Evolutionary conservation across 2,797 vertebrate genomes (phyloP), one percentile per base, ranked within the genome.

Genomic region (Oreochromis mossambicus): DNA sequence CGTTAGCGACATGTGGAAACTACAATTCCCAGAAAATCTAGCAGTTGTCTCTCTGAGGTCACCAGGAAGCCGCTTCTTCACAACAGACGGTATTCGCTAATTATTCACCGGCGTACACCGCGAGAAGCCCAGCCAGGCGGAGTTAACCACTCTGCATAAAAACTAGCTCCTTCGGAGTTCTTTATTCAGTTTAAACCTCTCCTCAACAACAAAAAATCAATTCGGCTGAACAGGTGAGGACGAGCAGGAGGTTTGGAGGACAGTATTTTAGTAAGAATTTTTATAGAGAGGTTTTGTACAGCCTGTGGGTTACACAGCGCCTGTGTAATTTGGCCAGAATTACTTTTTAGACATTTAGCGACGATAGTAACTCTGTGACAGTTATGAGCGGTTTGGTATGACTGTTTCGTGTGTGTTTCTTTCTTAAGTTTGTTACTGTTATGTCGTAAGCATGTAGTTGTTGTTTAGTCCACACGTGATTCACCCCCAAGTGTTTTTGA

Each of bases 11-110:
- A 43, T 14, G 8, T 70, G 66, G 76, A 58, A 86, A 94, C 92
- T 83, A 2, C 50, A 84, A 86, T 78, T 89, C 94, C 92, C 94
- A 93, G 56, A 86, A 75, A 81, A 1, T 36, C 82, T 32, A 41
- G 13, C 1, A 3, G 1, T 3, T 0, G 26, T 68, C 2, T 9
- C 24, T 10, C 15, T 13, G 56, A 76, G 8, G 76, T 92, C 78
- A 85, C 38, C 52, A 73, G 85, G 83, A 91, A 89, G 80, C 24
- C 4, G 26, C 1, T 14, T 17, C 1, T 12, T 12, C 58, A 4
- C 24, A 34, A 26, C 26, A 21, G 7, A 54, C 24, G 1, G 19
- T 58, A 9, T 2, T 70, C 5, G 84, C 29, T 1, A 8, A 2
- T 63, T 48, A 0, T 1, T 0, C 0, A 15, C 26, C 54, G 7